phyloP scores from a whole-genome alignment of 1,140 invertebrate genomes.

The Zaprionus davidi region DNA sequence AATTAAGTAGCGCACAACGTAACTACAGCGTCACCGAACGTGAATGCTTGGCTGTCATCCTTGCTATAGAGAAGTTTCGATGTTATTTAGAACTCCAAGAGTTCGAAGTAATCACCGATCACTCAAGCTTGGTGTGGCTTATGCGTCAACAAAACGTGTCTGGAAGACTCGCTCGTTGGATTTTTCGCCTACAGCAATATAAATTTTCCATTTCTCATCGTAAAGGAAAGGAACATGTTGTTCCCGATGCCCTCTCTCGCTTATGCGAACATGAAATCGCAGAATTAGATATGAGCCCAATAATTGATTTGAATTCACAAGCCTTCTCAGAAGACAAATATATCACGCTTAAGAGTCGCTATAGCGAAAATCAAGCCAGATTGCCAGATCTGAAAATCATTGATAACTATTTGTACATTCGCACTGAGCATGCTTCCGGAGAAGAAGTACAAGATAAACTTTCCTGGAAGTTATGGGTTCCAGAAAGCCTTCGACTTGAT shows the following conservation, averaged over 20 bases:
- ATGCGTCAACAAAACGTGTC: too few species aligned
- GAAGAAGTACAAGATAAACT: conserved; percentile 3
- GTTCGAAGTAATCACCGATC: background rate
- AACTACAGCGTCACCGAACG: conserved; percentile 10
- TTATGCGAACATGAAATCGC: too few species aligned
- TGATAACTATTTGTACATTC: background rate
- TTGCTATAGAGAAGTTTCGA: background rate
- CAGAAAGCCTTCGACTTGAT: background rate
- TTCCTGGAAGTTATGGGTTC: background rate
- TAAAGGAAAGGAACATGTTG: too few species aligned
- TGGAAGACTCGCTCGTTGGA: too few species aligned
- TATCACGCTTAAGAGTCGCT: background rate
- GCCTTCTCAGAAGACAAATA: conserved; percentile 1
- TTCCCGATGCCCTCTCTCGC: too few species aligned
- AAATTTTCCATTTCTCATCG: too few species aligned
- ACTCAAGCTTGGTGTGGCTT: background rate
- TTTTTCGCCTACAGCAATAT: too few species aligned
- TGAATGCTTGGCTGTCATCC: background rate
- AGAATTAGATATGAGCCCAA: too few species aligned
- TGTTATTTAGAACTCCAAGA: background rate
- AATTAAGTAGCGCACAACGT: background rate
- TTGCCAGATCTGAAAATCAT: too few species aligned
- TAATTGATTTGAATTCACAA: too few species aligned
- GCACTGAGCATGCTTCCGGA: background rate
- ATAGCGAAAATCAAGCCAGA: background rate